These are phyloP conservation scores for Trachelus stipa DNA, from an alignment of 2,888 invertebrate species.

Conservation along the genomic window DNA sequence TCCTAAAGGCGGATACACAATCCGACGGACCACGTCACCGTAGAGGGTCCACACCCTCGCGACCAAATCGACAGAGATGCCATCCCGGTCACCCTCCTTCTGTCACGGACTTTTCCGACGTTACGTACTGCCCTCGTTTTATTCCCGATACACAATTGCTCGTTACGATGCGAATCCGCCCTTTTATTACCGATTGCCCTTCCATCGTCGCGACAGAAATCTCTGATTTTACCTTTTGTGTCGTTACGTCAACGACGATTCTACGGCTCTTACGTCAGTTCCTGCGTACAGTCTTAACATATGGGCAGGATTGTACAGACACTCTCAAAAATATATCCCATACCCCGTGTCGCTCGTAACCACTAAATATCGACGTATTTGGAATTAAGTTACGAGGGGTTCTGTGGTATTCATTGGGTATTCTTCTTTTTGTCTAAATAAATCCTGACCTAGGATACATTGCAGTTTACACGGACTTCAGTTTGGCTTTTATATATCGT, in stretches of 20 bases:
- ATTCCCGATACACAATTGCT: conserved; percentile 22
- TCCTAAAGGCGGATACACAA: not conserved
- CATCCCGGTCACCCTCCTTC: not conserved
- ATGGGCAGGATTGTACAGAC: not conserved
- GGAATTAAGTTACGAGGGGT: no score
- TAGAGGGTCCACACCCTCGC: not conserved
- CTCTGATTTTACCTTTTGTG: conserved; percentile 31
- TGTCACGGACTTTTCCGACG: not conserved
- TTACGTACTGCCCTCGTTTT: not conserved
- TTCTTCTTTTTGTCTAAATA: not conserved
- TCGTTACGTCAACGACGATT: not conserved
- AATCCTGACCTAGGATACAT: not conserved
- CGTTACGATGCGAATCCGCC: conserved; percentile 31
- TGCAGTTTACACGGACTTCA: not conserved
- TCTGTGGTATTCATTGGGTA: no score
- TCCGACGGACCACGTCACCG: not conserved
- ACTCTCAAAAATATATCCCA: not conserved
- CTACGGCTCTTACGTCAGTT: not conserved
- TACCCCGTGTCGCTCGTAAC: not conserved
- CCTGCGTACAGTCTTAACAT: not conserved
- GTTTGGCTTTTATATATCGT: not conserved
- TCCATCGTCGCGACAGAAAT: conserved; percentile 20
- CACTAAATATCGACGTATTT: not conserved
- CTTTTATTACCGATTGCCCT: conserved; percentile 40
- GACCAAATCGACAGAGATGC: not conserved